Evolutionary conservation across 2,113 vertebrate genomes (phyloP).

Genomic region (Phaethornis superciliosus): DNA sequence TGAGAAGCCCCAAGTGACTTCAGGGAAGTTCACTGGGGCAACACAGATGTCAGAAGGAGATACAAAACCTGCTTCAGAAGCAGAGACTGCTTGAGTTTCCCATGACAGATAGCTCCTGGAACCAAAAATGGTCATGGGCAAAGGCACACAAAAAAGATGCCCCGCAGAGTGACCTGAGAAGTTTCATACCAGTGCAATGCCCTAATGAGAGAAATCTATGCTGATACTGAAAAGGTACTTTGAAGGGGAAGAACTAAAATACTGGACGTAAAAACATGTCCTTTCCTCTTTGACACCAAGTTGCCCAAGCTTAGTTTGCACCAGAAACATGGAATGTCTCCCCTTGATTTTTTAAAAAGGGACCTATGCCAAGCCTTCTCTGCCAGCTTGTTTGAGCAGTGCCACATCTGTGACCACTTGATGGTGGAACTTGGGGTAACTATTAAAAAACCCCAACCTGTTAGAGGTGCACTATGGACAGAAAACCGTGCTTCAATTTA

Average conservation of each 20-base stretch:
- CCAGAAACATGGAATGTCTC: neutral
- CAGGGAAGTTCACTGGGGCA: neutral
- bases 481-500: neutral
- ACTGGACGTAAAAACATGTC: neutral
- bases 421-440: neutral
- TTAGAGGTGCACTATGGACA: neutral
- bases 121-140: neutral
- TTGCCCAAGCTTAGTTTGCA: neutral
- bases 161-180: neutral
- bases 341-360: neutral
- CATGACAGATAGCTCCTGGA: neutral
- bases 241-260: neutral
- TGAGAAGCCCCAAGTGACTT: neutral
- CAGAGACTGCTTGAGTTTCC: neutral
- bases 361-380: neutral
- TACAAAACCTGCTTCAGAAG: neutral
- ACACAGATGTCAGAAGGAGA: neutral
- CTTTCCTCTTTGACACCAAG: neutral
- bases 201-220: neutral
- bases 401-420: neutral
- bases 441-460: fast-evolving
- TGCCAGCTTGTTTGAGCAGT: neutral
- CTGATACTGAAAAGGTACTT: neutral
- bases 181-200: neutral
- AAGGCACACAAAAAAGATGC: neutral